Evolutionary conservation across 2,797 vertebrate species (phyloP), one percentile per base, ranked within the genome.

Genomic region (Esox lucius): DNA sequence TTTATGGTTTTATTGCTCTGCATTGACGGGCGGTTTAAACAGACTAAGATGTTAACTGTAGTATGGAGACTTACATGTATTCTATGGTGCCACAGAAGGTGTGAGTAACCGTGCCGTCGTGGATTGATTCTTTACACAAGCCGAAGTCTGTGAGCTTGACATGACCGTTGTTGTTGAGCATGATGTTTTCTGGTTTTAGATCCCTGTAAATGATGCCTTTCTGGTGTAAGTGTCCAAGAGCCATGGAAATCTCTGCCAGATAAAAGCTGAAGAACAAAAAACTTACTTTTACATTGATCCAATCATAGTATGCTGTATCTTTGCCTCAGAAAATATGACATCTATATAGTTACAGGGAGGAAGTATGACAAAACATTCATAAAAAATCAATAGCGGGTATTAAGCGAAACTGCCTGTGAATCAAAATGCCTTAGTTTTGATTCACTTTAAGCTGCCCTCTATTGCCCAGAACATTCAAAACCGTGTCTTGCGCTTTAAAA

Each of bases 1-100:
- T 6, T 9, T 42, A 6, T 42, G 9, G 39, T 42, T 42, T 42
- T 42, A 42, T 31, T 31, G 28, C 28, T 31, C 28, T 42, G 39
- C 5, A 42, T 9, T 42, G 9, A 42, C 5, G 1, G 39, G 5
- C 5, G 19, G 53, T 59, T n/a, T 22, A 59, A 78, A 33, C n/a
- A 42, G 71, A 68, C 53, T 49, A 26, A 26, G 24, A 16, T 7
- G 8, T 53, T n/a, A 53, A 53, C 28, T 31, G 28, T 31, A 1
- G 28, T 31, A 31, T 28, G 3, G 28, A 31, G 11, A 85, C 95
- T 95, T 92, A 96, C 96, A 96, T 96, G 94, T 96, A 96, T 91
- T 96, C 96, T 90, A 96, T 96, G 87, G 96, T 96, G 84, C 96
- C 96, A 92, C 96, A 96, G 92, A 96, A 96, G 0, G 96, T 96